Conservation (phyloP, 2,113 vertebrate species). For the Neolamprologus variostigma region DNA sequence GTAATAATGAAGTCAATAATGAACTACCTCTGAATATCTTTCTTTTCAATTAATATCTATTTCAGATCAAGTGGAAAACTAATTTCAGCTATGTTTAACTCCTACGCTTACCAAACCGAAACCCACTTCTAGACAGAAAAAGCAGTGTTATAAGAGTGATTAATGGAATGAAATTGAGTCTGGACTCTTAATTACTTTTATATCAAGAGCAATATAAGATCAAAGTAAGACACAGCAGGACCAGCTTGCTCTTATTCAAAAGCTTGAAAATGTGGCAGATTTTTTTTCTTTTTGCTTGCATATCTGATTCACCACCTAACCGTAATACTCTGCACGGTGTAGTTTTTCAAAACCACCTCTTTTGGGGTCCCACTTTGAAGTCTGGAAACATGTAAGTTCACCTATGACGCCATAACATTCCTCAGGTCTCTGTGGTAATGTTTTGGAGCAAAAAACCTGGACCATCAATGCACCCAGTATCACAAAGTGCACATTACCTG, state of each 20-base stretch:
- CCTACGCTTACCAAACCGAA: neutral
- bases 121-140: neutral
- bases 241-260: neutral
- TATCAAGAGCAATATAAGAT: neutral
- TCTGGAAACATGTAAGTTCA: constrained; percentile 29
- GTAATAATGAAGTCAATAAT: neutral
- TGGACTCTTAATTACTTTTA: neutral
- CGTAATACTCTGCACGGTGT: neutral
- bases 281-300: neutral
- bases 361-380: constrained; percentile 27
- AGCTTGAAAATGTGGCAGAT: neutral
- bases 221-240: neutral
- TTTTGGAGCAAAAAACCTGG: constrained; percentile 31
- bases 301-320: neutral
- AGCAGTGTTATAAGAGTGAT: neutral
- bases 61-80: neutral
- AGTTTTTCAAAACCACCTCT: constrained; percentile 28
- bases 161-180: neutral
- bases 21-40: neutral
- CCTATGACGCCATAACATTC: constrained; percentile 61
- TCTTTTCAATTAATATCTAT: neutral
- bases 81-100: neutral
- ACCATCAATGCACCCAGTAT: neutral
- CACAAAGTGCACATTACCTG: constrained; percentile 39
- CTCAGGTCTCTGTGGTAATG: constrained; percentile 38